Evolutionary conservation across 2,113 vertebrate genomes (phyloP).

Genomic region (Mellivora capensis): DNA sequence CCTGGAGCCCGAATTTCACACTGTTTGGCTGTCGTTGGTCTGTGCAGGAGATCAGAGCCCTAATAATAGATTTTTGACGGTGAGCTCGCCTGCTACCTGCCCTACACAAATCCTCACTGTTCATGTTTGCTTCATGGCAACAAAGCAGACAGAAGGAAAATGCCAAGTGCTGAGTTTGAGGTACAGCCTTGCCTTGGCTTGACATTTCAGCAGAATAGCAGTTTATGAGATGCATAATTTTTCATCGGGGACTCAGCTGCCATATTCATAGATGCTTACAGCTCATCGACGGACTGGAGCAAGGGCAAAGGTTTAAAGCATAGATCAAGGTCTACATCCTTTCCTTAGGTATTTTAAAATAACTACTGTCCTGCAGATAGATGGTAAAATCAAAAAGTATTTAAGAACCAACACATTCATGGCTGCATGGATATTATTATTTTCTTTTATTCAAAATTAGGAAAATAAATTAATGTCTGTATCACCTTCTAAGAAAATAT

Average conservation of each 20-base stretch:
- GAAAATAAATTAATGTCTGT: conserved; percentile 15
- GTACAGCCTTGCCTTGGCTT: conserved; percentile 83
- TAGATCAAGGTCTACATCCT: conserved; percentile 77
- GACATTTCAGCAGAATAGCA: conserved; percentile 87
- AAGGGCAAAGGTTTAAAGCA: conserved; percentile 82
- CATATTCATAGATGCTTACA: conserved; percentile 82
- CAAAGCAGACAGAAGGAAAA: conserved; percentile 89
- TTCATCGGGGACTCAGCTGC: conserved; percentile 86
- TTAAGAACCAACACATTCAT: conserved; percentile 40
- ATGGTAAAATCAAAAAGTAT: conserved; percentile 32
- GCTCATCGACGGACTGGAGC: conserved; percentile 79
- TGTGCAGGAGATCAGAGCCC: conserved; percentile 86
- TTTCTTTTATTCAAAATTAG: conserved; percentile 46
- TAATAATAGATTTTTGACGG: conserved; percentile 90
- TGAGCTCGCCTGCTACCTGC: conserved; percentile 84
- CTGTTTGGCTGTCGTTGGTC: conserved; percentile 75
- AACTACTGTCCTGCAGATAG: conserved; percentile 66
- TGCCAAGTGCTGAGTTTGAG: conserved; percentile 87
- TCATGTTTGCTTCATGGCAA: conserved; percentile 87
- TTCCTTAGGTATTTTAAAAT: conserved; percentile 74
- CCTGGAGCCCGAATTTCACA: conserved; percentile 66
- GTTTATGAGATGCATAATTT: conserved; percentile 89
- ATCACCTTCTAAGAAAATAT: conserved; percentile 60
- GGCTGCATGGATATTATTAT: not conserved
- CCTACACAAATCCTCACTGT: conserved; percentile 87